Evolutionary conservation across 2,888 invertebrate species (phyloP), one percentile per base, ranked within the genome.

Genomic region (Deladenus siricidicola): DNA sequence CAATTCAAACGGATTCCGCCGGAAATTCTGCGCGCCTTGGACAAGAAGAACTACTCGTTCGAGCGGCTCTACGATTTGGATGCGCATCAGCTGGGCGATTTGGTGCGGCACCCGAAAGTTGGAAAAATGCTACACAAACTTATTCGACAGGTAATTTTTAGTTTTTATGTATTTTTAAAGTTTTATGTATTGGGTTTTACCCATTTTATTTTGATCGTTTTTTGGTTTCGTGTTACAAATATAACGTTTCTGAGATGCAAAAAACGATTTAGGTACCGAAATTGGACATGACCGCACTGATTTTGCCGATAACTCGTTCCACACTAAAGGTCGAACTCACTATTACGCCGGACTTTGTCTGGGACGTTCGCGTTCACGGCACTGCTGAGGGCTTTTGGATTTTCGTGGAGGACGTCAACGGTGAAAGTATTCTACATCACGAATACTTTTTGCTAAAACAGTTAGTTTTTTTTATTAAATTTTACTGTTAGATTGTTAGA

Each of bases 261-360:
- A n/a, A n/a, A n/a, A n/a, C n/a, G n/a, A n/a, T 68, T 44, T 64
- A 76, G 82, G 90, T 93, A 78, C 98, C 98, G 0, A 93, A 93
- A 80, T 80, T 99, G 63, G 94, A 96, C 79, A 82, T 98, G 8
- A 88, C 91, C 0, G 94, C 96, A 0, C 92, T 96, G 79, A 92
- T 99, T 70, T 94, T 96, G 80, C 98, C 98, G 0, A 91, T 98
- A 67, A 99, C 98, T 0, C 79, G 85, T 60, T 83, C 83, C 19
- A 96, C 94, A 0, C 82, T 98, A 23, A 84, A 91, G 57, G 92
- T 99, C 0, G 96, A 98, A 81, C 82, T 99, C 19, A 94, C 94
- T 0, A 90, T 98, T 62, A 92, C 92, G 0, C 96, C 98, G 0
- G 96, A 99, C 82, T 98, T 98, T 81, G 90, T 94, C 77, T 98